Conservation (phyloP, 2,113 vertebrate species). For the Colaptes auratus region DNA sequence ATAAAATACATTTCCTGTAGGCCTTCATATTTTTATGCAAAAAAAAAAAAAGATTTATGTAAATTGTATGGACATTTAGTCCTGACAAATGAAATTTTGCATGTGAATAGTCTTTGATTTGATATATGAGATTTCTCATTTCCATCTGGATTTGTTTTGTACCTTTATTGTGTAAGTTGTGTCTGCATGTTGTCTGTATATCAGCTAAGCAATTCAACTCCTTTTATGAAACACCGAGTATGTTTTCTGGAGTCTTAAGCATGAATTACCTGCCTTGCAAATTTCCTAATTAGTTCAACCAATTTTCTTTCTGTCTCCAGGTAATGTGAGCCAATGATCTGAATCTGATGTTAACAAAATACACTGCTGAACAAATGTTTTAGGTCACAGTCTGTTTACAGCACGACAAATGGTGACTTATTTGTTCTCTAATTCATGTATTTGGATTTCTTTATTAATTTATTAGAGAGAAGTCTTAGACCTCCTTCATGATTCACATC, state of each 20-base stretch:
- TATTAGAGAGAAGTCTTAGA: background rate
- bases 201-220: slow-evolving; percentile 1
- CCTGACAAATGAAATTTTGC: background rate
- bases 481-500: background rate
- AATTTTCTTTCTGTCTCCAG: slow-evolving; percentile 69
- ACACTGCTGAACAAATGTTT: slow-evolving; percentile 67
- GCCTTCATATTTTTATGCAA: background rate
- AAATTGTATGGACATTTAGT: background rate
- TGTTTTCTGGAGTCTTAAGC: slow-evolving; percentile 40
- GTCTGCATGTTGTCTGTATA: background rate
- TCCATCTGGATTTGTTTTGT: background rate
- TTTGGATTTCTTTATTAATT: slow-evolving; percentile 10
- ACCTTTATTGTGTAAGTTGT: background rate
- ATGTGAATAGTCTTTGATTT: background rate
- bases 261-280: slow-evolving; percentile 62
- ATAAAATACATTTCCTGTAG: background rate
- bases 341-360: slow-evolving; percentile 68
- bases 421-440: slow-evolving; percentile 35
- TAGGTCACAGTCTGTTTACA: slow-evolving; percentile 63
- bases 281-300: slow-evolving; percentile 65
- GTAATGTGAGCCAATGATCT: slow-evolving; percentile 71
- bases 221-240: background rate
- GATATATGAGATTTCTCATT: background rate
- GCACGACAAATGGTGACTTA: background rate
- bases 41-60: background rate